phyloP scores from a whole-genome alignment of 64 coral and sea anemone genomes.

The Catalaphyllia jardinei region DNA sequence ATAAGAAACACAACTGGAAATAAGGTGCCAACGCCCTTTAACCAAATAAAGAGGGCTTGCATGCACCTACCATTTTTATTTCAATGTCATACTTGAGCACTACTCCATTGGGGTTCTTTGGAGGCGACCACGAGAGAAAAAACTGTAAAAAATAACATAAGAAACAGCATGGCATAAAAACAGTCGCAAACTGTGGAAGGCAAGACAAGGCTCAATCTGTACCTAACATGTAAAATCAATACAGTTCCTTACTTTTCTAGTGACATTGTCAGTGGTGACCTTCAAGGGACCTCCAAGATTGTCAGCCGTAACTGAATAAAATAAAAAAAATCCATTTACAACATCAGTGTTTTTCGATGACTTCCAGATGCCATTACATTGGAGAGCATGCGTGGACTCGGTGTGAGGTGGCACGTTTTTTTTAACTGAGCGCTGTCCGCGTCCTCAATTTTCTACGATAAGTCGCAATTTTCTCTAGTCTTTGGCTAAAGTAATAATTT shows the following conservation, averaged over 20 bases:
- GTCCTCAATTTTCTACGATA: too few species aligned
- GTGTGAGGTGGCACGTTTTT: too few species aligned
- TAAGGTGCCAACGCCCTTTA: too few species aligned
- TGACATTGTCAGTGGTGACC: slow-evolving; percentile 2
- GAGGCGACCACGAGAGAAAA: slow-evolving; percentile 16
- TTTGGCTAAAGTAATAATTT: too few species aligned
- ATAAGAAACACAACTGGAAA: too few species aligned
- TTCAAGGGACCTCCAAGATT: slow-evolving; percentile 9
- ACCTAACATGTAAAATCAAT: too few species aligned
- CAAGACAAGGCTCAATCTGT: not conserved
- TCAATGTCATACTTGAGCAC: slow-evolving; percentile 69
- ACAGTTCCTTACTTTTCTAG: slow-evolving; percentile 25
- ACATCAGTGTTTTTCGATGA: not conserved
- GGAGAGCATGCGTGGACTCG: too few species aligned
- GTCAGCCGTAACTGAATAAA: slow-evolving; percentile 35
- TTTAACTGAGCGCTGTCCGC: too few species aligned
- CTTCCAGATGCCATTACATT: not conserved
- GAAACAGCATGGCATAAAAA: not conserved
- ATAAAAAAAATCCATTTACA: not conserved
- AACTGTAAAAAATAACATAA: slow-evolving; percentile 23
- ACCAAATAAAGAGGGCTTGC: too few species aligned
- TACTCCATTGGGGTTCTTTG: slow-evolving; percentile 48
- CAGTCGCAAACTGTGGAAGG: not conserved
- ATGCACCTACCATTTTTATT: not conserved
- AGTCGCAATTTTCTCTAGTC: too few species aligned